phyloP scores from a whole-genome alignment of 1,140 invertebrate genomes.

The Saccostrea glomerata region DNA sequence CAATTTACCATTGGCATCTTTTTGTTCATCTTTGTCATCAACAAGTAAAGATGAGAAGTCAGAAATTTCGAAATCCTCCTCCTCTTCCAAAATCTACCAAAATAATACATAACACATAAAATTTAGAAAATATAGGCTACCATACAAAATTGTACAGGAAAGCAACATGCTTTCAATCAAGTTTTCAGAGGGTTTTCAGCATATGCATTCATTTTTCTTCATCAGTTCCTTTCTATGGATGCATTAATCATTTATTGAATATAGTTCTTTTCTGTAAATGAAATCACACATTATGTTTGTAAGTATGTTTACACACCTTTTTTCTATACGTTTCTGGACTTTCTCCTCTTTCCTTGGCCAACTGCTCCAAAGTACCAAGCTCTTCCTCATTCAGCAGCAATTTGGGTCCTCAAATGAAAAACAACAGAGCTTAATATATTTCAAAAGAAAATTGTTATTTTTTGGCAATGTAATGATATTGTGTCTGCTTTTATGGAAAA shows the following conservation, averaged over 20 bases:
- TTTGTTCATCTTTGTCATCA: not conserved
- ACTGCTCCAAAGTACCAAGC: slow-evolving; percentile 35
- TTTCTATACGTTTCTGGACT: slow-evolving; percentile 53
- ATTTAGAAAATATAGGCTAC: not conserved
- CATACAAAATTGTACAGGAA: not conserved
- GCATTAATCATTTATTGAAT: too few relatives aligned
- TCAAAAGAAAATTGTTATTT: not conserved
- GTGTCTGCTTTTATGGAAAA: too few relatives aligned
- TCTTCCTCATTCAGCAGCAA: slow-evolving; percentile 53
- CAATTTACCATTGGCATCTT: not conserved
- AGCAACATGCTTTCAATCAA: not conserved
- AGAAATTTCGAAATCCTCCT: not conserved
- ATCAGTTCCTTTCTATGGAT: too few relatives aligned
- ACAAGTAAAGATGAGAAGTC: not conserved
- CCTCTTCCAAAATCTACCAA: not conserved
- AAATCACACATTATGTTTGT: too few relatives aligned
- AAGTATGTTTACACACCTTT: not conserved
- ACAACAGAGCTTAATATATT: not conserved
- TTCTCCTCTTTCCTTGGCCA: slow-evolving; percentile 55
- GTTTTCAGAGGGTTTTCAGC: too few relatives aligned
- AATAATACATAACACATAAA: not conserved
- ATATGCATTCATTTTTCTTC: too few relatives aligned
- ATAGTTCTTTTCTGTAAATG: too few relatives aligned
- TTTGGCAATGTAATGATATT: not conserved
- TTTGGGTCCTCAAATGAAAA: not conserved